These are phyloP conservation scores for Myotis pilosus DNA, from an alignment of 2,797 vertebrate species.

Conservation along the genomic window DNA sequence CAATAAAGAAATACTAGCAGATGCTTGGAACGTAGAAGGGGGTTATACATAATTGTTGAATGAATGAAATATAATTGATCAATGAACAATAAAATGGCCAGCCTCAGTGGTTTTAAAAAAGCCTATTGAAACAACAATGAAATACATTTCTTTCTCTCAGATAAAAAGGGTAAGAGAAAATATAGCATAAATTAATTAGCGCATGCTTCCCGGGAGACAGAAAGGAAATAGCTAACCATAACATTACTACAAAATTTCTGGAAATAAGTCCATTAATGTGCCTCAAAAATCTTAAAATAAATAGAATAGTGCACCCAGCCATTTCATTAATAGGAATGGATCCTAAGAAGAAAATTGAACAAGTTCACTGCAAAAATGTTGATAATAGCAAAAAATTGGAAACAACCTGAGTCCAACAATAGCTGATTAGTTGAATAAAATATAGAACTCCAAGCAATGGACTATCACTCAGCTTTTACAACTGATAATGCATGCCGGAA, in stretches of 20 bases:
- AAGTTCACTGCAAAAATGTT: background rate
- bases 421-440: background rate
- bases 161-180: background rate
- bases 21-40: background rate
- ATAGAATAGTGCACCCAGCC: background rate
- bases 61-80: background rate
- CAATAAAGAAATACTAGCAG: background rate
- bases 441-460: background rate
- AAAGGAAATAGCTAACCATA: background rate
- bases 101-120: background rate
- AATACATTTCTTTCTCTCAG: background rate
- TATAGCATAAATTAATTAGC: background rate
- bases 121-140: background rate
- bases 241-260: background rate
- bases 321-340: background rate
- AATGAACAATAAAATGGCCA: background rate
- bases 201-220: background rate
- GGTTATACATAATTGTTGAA: background rate
- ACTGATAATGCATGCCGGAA: background rate
- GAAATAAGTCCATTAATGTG: background rate
- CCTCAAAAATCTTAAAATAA: background rate
- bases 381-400: background rate
- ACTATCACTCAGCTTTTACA: background rate
- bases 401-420: background rate
- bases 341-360: background rate